Conservation (phyloP, 2,888 invertebrate species). For the Alcis repandata region DNA sequence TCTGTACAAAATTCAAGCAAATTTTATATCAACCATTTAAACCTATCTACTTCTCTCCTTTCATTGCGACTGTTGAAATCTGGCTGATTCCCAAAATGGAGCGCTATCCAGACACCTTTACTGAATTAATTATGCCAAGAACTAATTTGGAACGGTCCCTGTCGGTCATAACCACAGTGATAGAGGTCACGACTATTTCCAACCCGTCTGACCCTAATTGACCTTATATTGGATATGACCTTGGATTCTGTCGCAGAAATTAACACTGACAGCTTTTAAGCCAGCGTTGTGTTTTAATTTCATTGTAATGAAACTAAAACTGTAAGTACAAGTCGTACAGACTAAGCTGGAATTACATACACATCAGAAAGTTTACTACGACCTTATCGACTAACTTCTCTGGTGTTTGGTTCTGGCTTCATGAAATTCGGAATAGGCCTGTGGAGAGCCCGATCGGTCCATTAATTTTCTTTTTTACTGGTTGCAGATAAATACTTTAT, state of each 20-base stretch:
- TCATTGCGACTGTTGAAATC: constrained; percentile 11
- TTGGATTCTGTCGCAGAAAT: constrained; percentile 31
- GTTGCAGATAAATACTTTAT: too few species aligned
- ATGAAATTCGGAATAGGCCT: too few species aligned
- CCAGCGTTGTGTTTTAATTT: constrained; percentile 1
- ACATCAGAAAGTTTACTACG: too few species aligned
- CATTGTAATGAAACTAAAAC: background rate
- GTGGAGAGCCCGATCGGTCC: too few species aligned
- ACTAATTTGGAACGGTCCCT: constrained; percentile 36
- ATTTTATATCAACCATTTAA: background rate
- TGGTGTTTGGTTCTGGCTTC: too few species aligned
- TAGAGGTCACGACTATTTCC: constrained; percentile 41
- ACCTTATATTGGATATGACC: constrained; percentile 39
- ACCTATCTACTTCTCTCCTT: background rate
- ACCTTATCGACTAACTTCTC: too few species aligned
- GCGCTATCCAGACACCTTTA: constrained; percentile 13
- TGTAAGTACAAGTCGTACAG: too few species aligned
- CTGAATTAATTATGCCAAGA: constrained; percentile 35
- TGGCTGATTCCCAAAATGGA: constrained; percentile 16
- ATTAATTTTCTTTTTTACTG: too few species aligned
- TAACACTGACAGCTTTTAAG: constrained; percentile 11
- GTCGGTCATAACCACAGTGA: constrained; percentile 37
- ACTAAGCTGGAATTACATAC: too few species aligned
- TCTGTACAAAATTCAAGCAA: background rate
- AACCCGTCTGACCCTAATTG: constrained; percentile 42